A percentile compares a stretch with the other conserved stretches of the same genome.
Conservation (phyloP, 1,140 invertebrate genomes). For the Cotesia vestalis region DNA sequence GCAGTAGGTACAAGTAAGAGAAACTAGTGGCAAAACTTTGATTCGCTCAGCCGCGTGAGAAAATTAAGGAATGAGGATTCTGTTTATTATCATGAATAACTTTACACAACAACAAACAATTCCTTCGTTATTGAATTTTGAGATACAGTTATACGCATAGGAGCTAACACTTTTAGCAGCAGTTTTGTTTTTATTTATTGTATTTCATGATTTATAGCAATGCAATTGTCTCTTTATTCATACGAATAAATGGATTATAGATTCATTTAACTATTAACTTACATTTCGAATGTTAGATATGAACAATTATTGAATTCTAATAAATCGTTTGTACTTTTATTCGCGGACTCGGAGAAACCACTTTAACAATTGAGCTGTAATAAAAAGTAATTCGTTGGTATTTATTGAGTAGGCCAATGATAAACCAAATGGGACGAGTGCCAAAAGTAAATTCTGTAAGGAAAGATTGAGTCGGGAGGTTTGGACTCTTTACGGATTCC, state of each 20-base stretch:
- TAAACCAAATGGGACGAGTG: conserved; percentile 25
- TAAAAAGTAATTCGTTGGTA: conserved; percentile 9
- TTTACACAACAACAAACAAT: conserved; percentile 2
- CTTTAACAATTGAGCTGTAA: background rate
- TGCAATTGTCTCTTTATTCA: no score
- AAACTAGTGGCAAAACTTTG: conserved; percentile 2
- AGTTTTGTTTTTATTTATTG: no score
- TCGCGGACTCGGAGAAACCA: no score
- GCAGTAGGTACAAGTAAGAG: background rate
- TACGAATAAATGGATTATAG: no score
- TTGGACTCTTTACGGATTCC: conserved; percentile 30
- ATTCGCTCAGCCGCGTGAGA: background rate
- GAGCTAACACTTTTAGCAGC: no score
- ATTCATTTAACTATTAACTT: no score
- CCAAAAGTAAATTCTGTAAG: conserved; percentile 9
- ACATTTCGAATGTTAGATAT: no score
- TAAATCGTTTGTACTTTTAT: no score
- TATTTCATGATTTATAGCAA: no score
- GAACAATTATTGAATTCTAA: no score
- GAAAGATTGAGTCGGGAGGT: conserved; percentile 27
- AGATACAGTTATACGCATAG: no score
- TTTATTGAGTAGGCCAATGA: conserved; percentile 35
- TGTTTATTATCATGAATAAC: background rate
- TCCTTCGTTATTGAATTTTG: no score
- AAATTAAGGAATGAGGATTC: background rate